Percentiles rank a stretch among this genome's conserved stretches.
These are phyloP conservation scores for Oscheius sp. DNA, from an alignment of 2,888 invertebrate genomes.

Conservation along the genomic window DNA sequence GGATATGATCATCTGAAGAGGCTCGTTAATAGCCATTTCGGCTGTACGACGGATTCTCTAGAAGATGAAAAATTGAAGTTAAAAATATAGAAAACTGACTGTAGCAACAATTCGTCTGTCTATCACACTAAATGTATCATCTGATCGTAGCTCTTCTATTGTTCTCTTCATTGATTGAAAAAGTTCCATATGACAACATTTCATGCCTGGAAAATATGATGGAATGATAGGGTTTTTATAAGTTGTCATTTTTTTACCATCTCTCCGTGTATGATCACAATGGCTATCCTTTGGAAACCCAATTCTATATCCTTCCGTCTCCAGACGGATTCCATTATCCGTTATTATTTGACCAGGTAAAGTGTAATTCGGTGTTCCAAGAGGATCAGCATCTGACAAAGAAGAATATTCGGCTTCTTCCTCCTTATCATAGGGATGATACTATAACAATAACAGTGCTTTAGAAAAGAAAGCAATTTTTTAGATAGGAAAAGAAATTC, in stretches of 20 bases:
- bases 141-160: background rate
- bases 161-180: background rate
- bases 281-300: background rate
- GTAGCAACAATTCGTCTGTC: background rate
- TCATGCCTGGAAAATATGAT: background rate
- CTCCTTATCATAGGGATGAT: background rate
- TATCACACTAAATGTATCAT: background rate
- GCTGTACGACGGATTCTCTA: background rate
- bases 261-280: background rate
- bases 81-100: too few relatives aligned
- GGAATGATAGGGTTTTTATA: too few relatives aligned
- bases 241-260: background rate
- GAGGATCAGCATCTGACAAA: background rate
- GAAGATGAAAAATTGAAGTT: too few relatives aligned
- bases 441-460: background rate
- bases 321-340: background rate
- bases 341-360: background rate
- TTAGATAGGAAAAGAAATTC: background rate
- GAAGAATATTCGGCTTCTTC: background rate
- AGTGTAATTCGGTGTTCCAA: background rate
- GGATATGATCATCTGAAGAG: constrained; percentile 4
- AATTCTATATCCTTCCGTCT: background rate
- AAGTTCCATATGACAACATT: constrained; percentile 1
- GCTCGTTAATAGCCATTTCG: constrained; percentile 4
- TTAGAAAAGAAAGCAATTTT: background rate